A percentile compares a stretch with the other conserved stretches of the same genome.
Evolutionary conservation across 2,113 vertebrate genomes (phyloP).

Genomic region (Gasterosteus nipponicus): DNA sequence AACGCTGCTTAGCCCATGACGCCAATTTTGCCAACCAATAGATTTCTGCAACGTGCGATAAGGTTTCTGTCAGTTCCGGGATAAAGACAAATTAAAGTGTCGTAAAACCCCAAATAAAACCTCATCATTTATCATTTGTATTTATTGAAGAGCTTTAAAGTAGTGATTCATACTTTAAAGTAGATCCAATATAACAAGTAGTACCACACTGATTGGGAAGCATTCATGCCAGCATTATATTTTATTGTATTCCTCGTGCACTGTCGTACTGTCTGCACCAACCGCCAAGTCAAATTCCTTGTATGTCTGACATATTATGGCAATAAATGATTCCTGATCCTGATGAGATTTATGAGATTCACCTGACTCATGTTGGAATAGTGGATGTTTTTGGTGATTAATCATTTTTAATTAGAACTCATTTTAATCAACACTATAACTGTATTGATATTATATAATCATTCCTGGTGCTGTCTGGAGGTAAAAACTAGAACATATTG

Average conservation of each 20-base stretch:
- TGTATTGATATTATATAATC: slow-evolving; percentile 27
- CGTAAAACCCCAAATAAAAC: background rate
- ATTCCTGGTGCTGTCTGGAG: background rate
- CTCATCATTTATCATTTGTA: rapidly evolving
- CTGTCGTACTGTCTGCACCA: too few species aligned
- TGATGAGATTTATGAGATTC: background rate
- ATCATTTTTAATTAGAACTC: background rate
- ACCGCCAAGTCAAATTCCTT: too few species aligned
- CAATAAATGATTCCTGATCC: too few species aligned
- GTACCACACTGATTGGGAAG: background rate
- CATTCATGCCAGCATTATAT: background rate
- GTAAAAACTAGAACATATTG: slow-evolving; percentile 4
- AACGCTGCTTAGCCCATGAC: slow-evolving; percentile 15
- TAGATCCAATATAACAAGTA: too few species aligned
- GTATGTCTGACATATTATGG: too few species aligned
- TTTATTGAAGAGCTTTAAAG: background rate
- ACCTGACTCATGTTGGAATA: background rate
- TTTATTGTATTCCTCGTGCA: too few species aligned
- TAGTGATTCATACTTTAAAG: background rate
- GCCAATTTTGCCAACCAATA: slow-evolving; percentile 34
- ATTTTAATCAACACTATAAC: background rate
- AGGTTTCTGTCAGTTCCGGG: slow-evolving; percentile 8
- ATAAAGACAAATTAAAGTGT: background rate
- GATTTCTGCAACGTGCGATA: slow-evolving; percentile 38
- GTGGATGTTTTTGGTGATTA: background rate